Evolutionary conservation across 2,113 vertebrate species (phyloP).

Genomic region (Oplegnathus fasciatus): DNA sequence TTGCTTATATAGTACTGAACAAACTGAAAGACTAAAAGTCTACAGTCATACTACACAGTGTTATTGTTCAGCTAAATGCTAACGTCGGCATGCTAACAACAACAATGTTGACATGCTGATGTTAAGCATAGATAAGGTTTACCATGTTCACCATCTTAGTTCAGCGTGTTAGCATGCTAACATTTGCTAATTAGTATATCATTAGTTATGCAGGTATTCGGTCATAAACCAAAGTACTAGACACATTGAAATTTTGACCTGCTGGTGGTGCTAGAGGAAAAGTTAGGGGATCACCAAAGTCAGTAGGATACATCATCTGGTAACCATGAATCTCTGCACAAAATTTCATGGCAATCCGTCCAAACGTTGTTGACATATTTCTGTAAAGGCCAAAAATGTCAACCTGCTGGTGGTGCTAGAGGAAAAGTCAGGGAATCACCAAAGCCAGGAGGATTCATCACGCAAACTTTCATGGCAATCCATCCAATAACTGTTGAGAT

Average conservation of each 20-base stretch:
- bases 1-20: background rate
- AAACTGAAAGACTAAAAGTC: background rate
- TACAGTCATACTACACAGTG: background rate
- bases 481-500: background rate
- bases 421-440: background rate
- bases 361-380: background rate
- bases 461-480: background rate
- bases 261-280: background rate
- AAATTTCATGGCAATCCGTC: background rate
- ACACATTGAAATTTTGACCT: background rate
- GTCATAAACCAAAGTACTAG: background rate
- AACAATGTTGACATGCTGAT: background rate
- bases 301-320: background rate
- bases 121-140: background rate
- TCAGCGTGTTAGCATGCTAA: background rate
- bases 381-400: no score
- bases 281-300: background rate
- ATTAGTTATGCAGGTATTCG: background rate
- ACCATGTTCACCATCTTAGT: background rate
- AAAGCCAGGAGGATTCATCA: background rate
- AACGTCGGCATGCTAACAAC: background rate
- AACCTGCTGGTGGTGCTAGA: background rate
- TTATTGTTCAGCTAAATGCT: background rate
- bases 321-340: background rate
- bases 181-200: background rate